Percentiles rank a stretch among this genome's conserved stretches.
Evolutionary conservation across 2,888 invertebrate species (phyloP).

Genomic region (Eristalinus aeneus): DNA sequence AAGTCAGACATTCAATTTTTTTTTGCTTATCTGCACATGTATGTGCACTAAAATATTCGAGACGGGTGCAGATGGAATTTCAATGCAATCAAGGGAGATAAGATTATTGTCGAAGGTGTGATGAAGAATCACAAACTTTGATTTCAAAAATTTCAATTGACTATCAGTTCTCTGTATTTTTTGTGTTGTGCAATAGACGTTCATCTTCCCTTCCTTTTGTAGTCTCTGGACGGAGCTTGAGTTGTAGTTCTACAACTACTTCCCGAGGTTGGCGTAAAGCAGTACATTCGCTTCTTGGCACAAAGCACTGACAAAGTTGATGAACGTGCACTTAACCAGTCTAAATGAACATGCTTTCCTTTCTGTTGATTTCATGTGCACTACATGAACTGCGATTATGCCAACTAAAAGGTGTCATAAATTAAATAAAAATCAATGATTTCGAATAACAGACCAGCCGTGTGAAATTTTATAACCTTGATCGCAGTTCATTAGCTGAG

Average conservation of each 20-base stretch:
- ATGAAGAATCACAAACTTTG: neutral
- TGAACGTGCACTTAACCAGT: neutral
- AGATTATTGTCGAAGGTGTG: neutral
- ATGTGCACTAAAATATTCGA: neutral
- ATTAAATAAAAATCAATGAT: too few relatives aligned
- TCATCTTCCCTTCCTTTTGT: neutral
- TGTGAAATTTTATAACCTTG: too few relatives aligned
- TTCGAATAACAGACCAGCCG: too few relatives aligned
- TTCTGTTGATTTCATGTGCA: neutral
- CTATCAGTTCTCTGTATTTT: neutral
- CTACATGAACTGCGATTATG: neutral
- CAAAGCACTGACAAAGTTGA: neutral
- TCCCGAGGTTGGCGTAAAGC: too few relatives aligned
- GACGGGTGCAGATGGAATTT: neutral
- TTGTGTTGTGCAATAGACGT: too few relatives aligned
- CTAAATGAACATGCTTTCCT: neutral
- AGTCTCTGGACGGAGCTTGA: neutral
- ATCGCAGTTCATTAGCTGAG: too few relatives aligned
- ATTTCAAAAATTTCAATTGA: neutral
- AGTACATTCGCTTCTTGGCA: too few relatives aligned
- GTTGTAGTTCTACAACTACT: too few relatives aligned
- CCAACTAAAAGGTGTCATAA: neutral
- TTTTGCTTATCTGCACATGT: neutral
- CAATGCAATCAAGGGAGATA: neutral
- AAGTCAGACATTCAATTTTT: neutral